Conservation (phyloP, 2,888 invertebrate genomes). For the Ceraclea dissimilis region DNA sequence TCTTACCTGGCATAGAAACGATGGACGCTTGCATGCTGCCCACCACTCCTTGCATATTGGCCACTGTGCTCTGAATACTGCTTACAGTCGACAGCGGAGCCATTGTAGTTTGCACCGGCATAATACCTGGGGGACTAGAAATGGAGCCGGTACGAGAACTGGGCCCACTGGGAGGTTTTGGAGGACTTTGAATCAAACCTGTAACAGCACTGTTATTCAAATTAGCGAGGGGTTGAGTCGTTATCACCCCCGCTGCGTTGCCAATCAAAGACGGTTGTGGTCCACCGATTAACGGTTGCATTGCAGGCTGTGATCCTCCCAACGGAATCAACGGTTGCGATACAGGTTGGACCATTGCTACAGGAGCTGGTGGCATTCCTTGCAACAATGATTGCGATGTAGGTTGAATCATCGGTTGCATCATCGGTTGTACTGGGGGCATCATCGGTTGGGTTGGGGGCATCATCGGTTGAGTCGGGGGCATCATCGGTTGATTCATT, state of each 20-base stretch:
- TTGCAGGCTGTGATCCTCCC: not conserved
- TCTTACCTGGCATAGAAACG: not conserved
- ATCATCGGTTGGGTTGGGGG: conserved; percentile 20
- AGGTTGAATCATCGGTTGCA: conserved; percentile 6
- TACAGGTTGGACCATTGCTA: conserved; percentile 19
- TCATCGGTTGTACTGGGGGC: conserved; percentile 2
- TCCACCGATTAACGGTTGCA: conserved; percentile 22
- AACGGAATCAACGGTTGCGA: conserved; percentile 23
- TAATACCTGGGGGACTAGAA: not conserved
- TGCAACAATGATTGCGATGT: conserved; percentile 11
- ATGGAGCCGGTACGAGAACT: not conserved
- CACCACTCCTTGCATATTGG: conserved; percentile 1
- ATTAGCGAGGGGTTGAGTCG: conserved; percentile 29
- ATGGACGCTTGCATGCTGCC: conserved; percentile 2
- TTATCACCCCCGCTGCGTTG: conserved; percentile 9
- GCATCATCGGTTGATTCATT: conserved; percentile 24
- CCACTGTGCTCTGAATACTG: conserved; percentile 4
- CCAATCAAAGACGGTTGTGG: conserved; percentile 25
- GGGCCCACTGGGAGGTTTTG: conserved; percentile 29
- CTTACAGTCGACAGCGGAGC: not conserved
- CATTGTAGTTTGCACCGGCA: not conserved
- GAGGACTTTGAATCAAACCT: conserved; percentile 34
- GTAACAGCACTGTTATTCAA: conserved; percentile 36
- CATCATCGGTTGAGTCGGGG: conserved; percentile 12
- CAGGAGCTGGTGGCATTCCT: conserved; percentile 27